phyloP scores from a whole-genome alignment of 2,113 vertebrate genomes.

The Urocitellus parryii region DNA sequence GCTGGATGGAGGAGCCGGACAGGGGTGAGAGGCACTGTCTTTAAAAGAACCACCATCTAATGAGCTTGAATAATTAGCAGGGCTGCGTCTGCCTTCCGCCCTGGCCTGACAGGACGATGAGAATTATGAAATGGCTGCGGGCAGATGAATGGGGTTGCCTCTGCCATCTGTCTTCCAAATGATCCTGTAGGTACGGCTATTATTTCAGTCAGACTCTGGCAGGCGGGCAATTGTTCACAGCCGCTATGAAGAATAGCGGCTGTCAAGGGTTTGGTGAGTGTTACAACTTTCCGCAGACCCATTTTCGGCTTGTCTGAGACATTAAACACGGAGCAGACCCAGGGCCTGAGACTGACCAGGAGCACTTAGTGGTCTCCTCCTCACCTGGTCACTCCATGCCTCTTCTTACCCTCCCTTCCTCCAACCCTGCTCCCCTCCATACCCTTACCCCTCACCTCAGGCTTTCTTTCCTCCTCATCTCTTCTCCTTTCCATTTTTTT shows the following conservation, averaged over 20 bases:
- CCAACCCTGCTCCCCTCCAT: rapidly evolving
- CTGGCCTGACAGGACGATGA: slow-evolving; percentile 47
- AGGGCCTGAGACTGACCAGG: neutral
- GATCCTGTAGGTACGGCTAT: slow-evolving; percentile 84
- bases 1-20: neutral
- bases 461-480: neutral
- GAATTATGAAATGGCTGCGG: slow-evolving; percentile 72
- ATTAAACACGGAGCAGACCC: slow-evolving; percentile 27
- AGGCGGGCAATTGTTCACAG: slow-evolving; percentile 83
- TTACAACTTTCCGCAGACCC: slow-evolving; percentile 69
- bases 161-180: slow-evolving; percentile 84
- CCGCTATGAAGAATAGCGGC: slow-evolving; percentile 82
- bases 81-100: slow-evolving; percentile 49
- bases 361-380: neutral
- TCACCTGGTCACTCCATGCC: neutral
- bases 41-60: slow-evolving; percentile 57
- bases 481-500: neutral
- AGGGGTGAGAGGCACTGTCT: neutral
- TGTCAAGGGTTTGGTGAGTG: slow-evolving; percentile 78
- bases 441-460: neutral
- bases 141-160: slow-evolving; percentile 83
- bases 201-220: slow-evolving; percentile 84
- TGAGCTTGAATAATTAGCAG: slow-evolving; percentile 61
- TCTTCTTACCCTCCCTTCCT: neutral
- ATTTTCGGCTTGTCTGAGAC: slow-evolving; percentile 75